These are phyloP conservation scores for Falco cherrug DNA, from an alignment of 2,797 vertebrate genomes.

Conservation along the genomic window DNA sequence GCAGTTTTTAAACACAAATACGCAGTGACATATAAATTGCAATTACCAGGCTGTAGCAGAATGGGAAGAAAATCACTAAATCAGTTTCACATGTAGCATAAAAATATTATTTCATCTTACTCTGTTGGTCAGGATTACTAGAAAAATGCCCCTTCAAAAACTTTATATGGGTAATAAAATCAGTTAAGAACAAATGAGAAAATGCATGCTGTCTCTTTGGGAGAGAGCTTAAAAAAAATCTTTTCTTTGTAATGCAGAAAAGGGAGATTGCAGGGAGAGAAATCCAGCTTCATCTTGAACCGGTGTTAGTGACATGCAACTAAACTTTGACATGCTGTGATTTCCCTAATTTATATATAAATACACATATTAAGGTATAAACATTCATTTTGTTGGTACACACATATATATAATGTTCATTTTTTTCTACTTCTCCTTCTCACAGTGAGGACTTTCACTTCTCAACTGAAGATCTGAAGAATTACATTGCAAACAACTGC, in stretches of 20 bases:
- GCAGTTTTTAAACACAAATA: neutral
- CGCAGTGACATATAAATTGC: neutral
- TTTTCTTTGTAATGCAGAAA: conserved; percentile 22
- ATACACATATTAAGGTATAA: neutral
- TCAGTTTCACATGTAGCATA: conserved; percentile 27
- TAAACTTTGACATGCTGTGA: conserved; percentile 31
- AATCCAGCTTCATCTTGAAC: conserved; percentile 25
- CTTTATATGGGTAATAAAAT: neutral
- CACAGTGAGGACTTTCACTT: neutral
- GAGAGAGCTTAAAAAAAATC: neutral
- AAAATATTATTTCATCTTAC: conserved; percentile 47
- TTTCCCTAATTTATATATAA: conserved; percentile 16
- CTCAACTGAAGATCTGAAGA: neutral
- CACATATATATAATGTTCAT: neutral
- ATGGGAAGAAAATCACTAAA: neutral
- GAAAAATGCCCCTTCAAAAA: conserved; percentile 4
- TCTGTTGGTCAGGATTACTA: conserved; percentile 8
- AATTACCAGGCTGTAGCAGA: neutral
- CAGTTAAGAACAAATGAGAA: conserved; percentile 35
- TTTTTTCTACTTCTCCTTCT: conserved; percentile 15
- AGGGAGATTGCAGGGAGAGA: neutral
- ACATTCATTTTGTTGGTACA: neutral
- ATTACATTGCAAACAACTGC: neutral
- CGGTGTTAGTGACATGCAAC: neutral
- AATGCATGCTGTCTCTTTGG: neutral